Conservation (phyloP, 2,888 invertebrate species). For the Eupithecia dodoneata region DNA sequence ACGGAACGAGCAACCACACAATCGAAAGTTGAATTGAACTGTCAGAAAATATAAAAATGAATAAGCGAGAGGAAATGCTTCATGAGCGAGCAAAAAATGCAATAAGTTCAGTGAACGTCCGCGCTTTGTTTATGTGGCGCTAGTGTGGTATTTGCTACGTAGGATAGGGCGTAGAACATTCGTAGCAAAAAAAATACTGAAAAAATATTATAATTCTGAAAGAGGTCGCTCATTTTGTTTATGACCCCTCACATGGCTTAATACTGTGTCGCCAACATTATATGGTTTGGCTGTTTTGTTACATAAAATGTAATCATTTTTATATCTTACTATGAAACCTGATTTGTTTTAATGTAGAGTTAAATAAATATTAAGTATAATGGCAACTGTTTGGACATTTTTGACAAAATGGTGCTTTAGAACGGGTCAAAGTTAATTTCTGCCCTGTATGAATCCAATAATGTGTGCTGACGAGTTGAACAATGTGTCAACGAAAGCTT, state of each 20-base stretch:
- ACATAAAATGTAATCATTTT: background rate
- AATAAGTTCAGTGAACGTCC: slow-evolving; percentile 34
- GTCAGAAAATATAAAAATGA: slow-evolving; percentile 37
- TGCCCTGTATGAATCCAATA: background rate
- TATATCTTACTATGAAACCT: background rate
- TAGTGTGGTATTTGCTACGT: slow-evolving; percentile 15
- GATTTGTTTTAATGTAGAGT: background rate
- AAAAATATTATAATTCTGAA: too few relatives aligned
- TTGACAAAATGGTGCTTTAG: background rate
- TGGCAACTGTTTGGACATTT: background rate
- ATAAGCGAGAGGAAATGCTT: slow-evolving; percentile 32
- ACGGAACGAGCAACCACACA: slow-evolving; percentile 30
- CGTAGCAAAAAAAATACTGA: background rate
- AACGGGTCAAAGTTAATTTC: background rate
- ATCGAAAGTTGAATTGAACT: slow-evolving; percentile 15
- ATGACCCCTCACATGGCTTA: background rate
- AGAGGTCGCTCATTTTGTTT: too few relatives aligned
- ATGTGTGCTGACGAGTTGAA: background rate
- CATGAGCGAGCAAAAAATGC: slow-evolving; percentile 17
- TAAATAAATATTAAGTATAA: background rate
- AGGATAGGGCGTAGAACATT: background rate
- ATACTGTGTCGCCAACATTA: background rate
- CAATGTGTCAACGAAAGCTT: background rate
- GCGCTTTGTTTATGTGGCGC: slow-evolving; percentile 24
- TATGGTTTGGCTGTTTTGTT: background rate